Evolutionary conservation across 2,797 vertebrate genomes (phyloP), one percentile per base, ranked within the genome.

Genomic region (Macropodus opercularis): DNA sequence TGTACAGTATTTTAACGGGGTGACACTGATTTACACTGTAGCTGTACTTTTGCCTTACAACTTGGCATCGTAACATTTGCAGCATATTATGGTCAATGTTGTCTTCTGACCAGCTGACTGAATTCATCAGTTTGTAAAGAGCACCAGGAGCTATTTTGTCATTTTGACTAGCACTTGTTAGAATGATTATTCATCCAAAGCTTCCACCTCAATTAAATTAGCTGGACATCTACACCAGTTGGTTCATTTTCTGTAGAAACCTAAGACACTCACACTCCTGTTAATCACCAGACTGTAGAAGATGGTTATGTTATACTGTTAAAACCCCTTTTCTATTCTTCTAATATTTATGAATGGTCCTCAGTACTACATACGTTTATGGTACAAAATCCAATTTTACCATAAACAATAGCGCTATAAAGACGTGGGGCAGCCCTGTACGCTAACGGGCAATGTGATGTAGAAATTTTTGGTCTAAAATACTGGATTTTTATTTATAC

Each of bases 1-100:
- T 36, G 2, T 34, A 14, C 36, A 36, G 7, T 21, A 32, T 34
- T 23, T 27, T 19, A 29, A 39, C n/a, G 53, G 17, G 14, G 22
- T 26, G 3, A 44, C 35, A 47, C 32, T 53, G 23, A 34, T n/a
- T 60, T 41, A 42, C 11, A 36, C 58, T 54, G 32, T 68, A n/a
- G n/a, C n/a, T n/a, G n/a, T 54, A 35, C 24, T 36, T 34, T 46
- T 58, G 23, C 23, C 27, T 69, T 58, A 59, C 46, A 26, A 36
- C 7, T 13, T 47, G 27, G 1, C n/a, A 27, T 13, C 5, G 21
- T n/a, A 51, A 15, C 43, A 12, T 53, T 27, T 40, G n/a, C 12
- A 39, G 22, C 12, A 4, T 40, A 5, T 10, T 26, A 32, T 24
- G 36, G 29, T 36, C 3, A 58, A 36, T 53, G 36, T 54, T 66